Base-by-base conservation (phyloP, 2,888 invertebrate genomes). In the Caenorhabditis doughertyi region DNA sequence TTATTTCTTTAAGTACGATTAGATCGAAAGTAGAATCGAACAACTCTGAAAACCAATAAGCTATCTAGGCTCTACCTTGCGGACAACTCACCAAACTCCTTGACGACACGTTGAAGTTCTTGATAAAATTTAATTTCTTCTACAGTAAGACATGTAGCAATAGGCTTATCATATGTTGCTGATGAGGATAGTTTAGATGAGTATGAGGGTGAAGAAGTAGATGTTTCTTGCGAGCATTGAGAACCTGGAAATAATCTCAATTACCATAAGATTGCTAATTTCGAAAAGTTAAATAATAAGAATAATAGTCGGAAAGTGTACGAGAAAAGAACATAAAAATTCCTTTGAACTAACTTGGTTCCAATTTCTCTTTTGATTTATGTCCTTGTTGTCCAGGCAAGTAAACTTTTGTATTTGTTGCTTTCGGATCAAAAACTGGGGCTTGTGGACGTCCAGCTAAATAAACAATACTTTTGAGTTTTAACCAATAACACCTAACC, bases 371-470 rank as follows among this genome's bases (percentile, higher is more conserved):
- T 18, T 27, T 16, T 27, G 23, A 23, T 3, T 39, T 25, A 7
- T 42, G 4, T 60, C 25, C 58, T 60, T 8, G 25, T 16, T 42
- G 42, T 60, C 58, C 58, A 13, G 58, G 58, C 25, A 42, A 42
- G 25, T 60, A 60, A 2, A 60, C 39, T 25, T 60, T 60, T 3
- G 58, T 18, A 16, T 11, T 42, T 1, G 42, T 39, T 25, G 35
- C 58, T 42, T 60, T 60, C 3, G 58, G 58, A 60, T 60, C 42
- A 35, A 60, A 60, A 9, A 13, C 58, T 16, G 58, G 42, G 42
- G 58, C 23, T 23, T 11, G 3, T 42, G 35, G 35, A 13, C 58
- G 58, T 16, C 58, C 58, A 16, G 25, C 51, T 51, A 16, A 51
- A 51, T 25, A 0, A 9, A 5, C 1, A 49, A 49, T 49, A 3